phyloP scores from a whole-genome alignment of 2,797 vertebrate genomes.

The Lagodon rhomboides region DNA sequence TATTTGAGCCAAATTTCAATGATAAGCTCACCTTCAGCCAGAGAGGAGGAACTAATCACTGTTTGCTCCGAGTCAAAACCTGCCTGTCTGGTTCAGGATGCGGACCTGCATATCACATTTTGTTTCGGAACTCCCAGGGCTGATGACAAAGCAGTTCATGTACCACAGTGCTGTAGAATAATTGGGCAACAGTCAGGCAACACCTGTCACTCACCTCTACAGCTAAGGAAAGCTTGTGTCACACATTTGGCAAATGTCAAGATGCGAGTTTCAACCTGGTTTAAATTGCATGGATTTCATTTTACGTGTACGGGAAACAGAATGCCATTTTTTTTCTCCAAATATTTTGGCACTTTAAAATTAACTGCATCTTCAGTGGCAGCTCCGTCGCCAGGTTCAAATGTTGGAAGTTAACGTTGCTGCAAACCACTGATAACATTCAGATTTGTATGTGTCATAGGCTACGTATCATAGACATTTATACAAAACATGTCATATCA shows the following conservation, averaged over 20 bases:
- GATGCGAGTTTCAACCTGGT: constrained; percentile 13
- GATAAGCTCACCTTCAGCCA: constrained; percentile 10
- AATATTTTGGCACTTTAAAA: constrained; percentile 12
- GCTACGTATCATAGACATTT: too few relatives aligned
- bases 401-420: too few relatives aligned
- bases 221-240: constrained; percentile 32
- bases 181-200: constrained; percentile 47
- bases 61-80: constrained; percentile 27
- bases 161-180: constrained; percentile 35
- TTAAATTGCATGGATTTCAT: constrained; percentile 13
- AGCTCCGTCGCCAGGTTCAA: not conserved
- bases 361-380: not conserved
- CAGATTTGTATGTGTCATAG: too few relatives aligned
- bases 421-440: too few relatives aligned
- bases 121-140: constrained; percentile 36
- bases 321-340: not conserved
- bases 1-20: constrained; percentile 5
- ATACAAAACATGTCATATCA: too few relatives aligned
- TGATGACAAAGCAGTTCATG: constrained; percentile 52
- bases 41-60: constrained; percentile 22
- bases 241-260: constrained; percentile 17
- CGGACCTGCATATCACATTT: constrained; percentile 25
- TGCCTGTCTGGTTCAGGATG: constrained; percentile 19
- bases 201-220: constrained; percentile 48
- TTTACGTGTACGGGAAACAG: not conserved